Base-by-base conservation (phyloP, 2,113 vertebrate species). In the Podarcis raffonei region DNA sequence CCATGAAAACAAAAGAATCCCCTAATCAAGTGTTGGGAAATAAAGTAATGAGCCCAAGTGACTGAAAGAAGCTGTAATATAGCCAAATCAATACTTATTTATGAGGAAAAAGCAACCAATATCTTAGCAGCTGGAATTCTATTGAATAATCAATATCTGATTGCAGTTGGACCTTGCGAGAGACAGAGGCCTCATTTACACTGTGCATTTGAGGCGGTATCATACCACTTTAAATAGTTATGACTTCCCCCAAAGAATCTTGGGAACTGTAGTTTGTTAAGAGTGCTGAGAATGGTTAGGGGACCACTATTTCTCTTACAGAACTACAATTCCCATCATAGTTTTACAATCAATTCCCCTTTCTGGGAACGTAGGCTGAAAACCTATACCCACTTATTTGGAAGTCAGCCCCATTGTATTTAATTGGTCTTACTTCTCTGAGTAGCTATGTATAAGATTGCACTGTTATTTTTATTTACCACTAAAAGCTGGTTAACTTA, bases 401-500 rank as follows among this genome's bases (percentile, higher is more conserved):
- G 12, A 3, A 72, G n/a, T 30, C 11, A 72, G 71, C 3, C 12
- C 48, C 11, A 48, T 48, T 48, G 48, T 53, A 53, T 72, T 72
- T n/a, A 68, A 53, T 53, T 39, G 82, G 39, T 22, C 16, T 69
- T 71, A 48, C 66, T 84, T 71, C 66, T n/a, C 9, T 53, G 48
- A 69, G 39, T 53, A 71, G 42, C 57, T 9, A 15, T 32, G 42
- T 12, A 53, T 32, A 53, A 18, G 39, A 23, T 57, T 83, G 66
- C 27, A 69, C 9, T 94, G n/a, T 95, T 95, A 94, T 96, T 93
- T 53, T 87, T 90, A 53, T 53, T 94, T 96, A 91, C 89, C 78
- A 90, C 87, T 94, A 94, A 95, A 93, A 95, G 95, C 97, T 95
- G 94, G 94, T 94, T 93, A 93, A 96, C 95, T 96, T 97, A 97